These are phyloP conservation scores for Platycnemis pennipes DNA, from an alignment of 2,888 invertebrate genomes.

Conservation along the genomic window DNA sequence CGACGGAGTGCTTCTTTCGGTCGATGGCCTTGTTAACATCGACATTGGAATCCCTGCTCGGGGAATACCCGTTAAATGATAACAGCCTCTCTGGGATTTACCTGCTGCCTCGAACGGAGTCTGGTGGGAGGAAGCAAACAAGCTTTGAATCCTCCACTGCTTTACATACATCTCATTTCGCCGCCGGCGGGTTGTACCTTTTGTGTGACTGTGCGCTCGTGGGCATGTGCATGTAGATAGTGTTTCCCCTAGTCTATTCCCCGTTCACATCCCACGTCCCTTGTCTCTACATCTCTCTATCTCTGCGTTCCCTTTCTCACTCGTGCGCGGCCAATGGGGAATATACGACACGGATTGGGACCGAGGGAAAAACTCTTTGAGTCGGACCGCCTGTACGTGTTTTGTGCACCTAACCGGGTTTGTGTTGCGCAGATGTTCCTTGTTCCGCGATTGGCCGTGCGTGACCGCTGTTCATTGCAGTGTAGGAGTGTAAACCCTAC, in stretches of 20 bases:
- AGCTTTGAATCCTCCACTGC: background rate
- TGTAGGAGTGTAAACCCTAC: constrained; percentile 13
- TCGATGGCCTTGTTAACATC: constrained; percentile 62
- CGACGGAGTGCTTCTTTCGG: constrained; percentile 33
- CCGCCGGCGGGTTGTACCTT: constrained; percentile 19
- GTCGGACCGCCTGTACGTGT: background rate
- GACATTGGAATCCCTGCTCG: constrained; percentile 52
- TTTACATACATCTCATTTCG: constrained; percentile 54
- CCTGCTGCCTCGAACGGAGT: background rate
- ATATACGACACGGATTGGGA: constrained; percentile 7
- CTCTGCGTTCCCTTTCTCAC: background rate
- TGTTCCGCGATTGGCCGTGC: constrained; percentile 24
- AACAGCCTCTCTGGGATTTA: constrained; percentile 55
- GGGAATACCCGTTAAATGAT: constrained; percentile 66
- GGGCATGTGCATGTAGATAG: background rate
- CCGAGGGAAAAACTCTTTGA: background rate
- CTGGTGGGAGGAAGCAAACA: background rate
- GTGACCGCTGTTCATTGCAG: constrained; percentile 16
- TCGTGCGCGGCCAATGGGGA: background rate
- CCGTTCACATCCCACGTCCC: background rate
- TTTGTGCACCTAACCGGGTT: constrained; percentile 28
- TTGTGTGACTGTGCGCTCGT: background rate
- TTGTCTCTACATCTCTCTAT: background rate
- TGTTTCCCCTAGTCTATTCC: constrained; percentile 32
- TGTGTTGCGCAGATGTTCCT: background rate